A percentile compares a stretch with the other conserved stretches of the same genome.
Evolutionary conservation across 2,113 vertebrate genomes (phyloP).

Genomic region (Martes martes): DNA sequence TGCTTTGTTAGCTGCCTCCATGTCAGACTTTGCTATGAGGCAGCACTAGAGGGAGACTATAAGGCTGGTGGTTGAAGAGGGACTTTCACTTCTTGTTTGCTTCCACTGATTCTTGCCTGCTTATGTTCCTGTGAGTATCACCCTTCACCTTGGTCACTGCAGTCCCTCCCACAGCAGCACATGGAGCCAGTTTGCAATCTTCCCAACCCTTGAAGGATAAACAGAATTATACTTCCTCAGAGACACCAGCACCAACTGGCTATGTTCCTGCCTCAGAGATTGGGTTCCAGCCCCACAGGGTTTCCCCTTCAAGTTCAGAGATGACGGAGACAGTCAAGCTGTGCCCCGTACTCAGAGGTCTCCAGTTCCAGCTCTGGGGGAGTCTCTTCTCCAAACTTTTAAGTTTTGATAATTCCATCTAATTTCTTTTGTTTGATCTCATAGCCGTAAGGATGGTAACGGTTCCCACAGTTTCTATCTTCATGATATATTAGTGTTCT

Average conservation of each 20-base stretch:
- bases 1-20: neutral
- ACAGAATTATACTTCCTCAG: neutral
- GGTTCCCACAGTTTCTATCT: neutral
- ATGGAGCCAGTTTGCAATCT: neutral
- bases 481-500: neutral
- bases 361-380: neutral
- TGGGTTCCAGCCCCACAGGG: neutral
- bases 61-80: neutral
- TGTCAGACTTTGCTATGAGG: neutral
- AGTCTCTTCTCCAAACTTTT: neutral
- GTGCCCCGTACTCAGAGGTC: neutral
- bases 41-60: neutral
- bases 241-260: neutral
- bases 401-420: neutral
- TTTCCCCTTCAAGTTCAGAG: conserved; percentile 2
- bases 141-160: neutral
- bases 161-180: neutral
- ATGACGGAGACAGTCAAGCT: neutral
- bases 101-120: neutral
- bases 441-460: neutral
- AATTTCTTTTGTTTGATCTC: neutral
- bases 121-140: neutral
- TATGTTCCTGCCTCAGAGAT: neutral
- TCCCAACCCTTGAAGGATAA: neutral
- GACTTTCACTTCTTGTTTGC: neutral